These are phyloP conservation scores for Prietella phreatophila DNA, from an alignment of 2,113 vertebrate genomes.

Conservation along the genomic window DNA sequence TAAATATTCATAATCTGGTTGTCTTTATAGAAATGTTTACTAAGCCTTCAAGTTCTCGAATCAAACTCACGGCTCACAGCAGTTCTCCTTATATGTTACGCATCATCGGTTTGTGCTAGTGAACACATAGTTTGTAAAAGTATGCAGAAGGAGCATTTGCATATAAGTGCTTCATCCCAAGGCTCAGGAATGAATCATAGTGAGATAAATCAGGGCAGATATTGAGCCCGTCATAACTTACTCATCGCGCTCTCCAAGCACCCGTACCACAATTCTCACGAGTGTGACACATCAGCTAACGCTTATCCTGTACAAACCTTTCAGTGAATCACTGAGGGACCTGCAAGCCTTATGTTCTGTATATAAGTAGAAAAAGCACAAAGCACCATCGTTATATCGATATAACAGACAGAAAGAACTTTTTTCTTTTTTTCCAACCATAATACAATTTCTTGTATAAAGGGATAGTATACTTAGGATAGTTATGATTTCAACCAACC, in stretches of 20 bases:
- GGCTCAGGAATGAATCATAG: constrained; percentile 24
- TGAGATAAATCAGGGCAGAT: constrained; percentile 25
- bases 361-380: neutral
- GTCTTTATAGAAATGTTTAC: neutral
- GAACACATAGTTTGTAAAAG: neutral
- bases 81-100: neutral
- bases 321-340: neutral
- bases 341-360: neutral
- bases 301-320: neutral
- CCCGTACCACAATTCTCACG: neutral
- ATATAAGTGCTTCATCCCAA: constrained; percentile 5
- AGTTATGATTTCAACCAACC: neutral
- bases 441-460: neutral
- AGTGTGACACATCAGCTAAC: neutral
- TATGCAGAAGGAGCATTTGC: constrained; percentile 27
- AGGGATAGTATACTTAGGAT: neutral
- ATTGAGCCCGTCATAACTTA: constrained; percentile 40
- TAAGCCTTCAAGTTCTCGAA: too few species aligned
- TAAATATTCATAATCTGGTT: neutral
- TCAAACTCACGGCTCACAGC: neutral
- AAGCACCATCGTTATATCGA: neutral
- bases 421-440: neutral
- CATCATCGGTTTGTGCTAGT: neutral
- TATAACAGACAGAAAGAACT: neutral
- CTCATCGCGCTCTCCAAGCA: neutral